phyloP scores from a whole-genome alignment of 2,113 vertebrate species.

The Aegithalos caudatus region DNA sequence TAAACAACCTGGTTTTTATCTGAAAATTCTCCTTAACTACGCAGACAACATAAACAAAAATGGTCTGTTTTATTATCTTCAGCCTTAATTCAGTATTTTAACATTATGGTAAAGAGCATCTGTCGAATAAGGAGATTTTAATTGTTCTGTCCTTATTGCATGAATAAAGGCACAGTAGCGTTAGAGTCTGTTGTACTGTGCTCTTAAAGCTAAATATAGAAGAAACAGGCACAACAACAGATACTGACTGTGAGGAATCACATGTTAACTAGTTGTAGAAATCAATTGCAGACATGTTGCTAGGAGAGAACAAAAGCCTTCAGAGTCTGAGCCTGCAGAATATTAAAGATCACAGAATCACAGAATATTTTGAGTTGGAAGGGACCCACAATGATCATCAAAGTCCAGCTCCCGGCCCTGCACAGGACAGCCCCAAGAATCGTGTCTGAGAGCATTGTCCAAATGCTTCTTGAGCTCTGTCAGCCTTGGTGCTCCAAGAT shows the following conservation, averaged over 20 bases:
- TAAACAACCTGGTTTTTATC: not conserved
- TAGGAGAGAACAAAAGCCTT: not conserved
- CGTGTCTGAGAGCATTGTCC: not conserved
- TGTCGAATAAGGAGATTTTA: not conserved
- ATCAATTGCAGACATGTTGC: not conserved
- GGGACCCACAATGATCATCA: not conserved
- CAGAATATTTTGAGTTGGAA: not conserved
- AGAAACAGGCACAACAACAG: not conserved
- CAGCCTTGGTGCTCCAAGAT: not conserved
- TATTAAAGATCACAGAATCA: not conserved
- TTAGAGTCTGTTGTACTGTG: not conserved
- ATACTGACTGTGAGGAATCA: not conserved
- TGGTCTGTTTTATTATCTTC: not conserved
- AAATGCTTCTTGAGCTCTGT: not conserved
- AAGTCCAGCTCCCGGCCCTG: not conserved
- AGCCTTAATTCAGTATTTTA: not conserved
- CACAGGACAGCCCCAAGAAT: not conserved
- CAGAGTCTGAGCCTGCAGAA: not conserved
- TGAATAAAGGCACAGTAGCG: not conserved
- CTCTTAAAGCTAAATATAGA: not conserved
- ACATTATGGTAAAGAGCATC: not conserved
- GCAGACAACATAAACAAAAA: not conserved
- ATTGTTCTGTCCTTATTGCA: not conserved
- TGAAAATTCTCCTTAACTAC: not conserved
- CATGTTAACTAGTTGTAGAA: not conserved